phyloP scores from a whole-genome alignment of 2,113 vertebrate genomes.

The Pedionomus torquatus region DNA sequence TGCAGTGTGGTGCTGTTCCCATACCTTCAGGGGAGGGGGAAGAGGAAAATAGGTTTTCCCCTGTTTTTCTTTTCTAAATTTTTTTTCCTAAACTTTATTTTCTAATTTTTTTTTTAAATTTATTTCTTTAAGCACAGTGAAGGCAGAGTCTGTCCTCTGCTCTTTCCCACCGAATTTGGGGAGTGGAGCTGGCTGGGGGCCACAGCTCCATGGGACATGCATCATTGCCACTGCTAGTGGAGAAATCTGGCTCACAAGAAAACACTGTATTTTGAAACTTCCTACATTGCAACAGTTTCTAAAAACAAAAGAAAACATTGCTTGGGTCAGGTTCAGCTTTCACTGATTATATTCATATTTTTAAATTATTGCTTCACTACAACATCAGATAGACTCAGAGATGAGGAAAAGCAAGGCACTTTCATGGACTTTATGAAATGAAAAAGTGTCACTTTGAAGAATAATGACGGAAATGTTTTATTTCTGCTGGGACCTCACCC shows the following conservation, averaged over 20 bases:
- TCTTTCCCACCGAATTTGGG: not conserved
- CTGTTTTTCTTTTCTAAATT: too few species aligned
- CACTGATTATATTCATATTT: not conserved
- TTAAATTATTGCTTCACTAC: not conserved
- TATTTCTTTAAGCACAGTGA: not conserved
- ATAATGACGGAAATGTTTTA: not conserved
- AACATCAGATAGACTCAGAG: not conserved
- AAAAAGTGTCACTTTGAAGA: not conserved
- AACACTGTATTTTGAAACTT: not conserved
- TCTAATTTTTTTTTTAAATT: not conserved
- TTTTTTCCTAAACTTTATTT: too few species aligned
- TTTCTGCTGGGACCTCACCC: not conserved
- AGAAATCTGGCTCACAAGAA: not conserved
- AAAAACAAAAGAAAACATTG: not conserved
- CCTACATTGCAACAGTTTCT: not conserved
- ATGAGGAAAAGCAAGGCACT: not conserved
- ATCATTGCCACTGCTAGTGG: not conserved
- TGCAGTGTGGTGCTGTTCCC: constrained; percentile 66
- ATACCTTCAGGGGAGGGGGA: constrained; percentile 15
- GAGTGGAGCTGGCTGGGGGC: not conserved
- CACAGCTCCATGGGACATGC: rapidly evolving
- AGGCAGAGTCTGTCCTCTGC: not conserved
- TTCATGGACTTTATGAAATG: not conserved
- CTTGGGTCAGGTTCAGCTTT: not conserved
- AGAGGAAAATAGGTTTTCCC: not conserved